Evolutionary conservation across 2,888 invertebrate species (phyloP), one percentile per base, ranked within the genome.

Genomic region (Phymatocera aterrima): DNA sequence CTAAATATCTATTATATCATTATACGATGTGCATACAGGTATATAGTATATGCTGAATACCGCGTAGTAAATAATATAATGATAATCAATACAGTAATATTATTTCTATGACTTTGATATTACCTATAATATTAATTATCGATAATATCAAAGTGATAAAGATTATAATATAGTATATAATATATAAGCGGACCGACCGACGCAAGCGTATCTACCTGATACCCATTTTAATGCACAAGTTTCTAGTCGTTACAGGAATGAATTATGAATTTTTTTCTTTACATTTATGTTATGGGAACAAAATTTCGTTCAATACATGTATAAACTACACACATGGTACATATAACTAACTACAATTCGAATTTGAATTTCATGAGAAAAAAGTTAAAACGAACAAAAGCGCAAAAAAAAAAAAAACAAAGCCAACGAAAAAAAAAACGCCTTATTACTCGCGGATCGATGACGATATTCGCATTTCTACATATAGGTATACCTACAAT

Each of bases 181-280:
- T 68, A 43, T 24, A 6, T 34, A 43, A 51, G 3, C 15, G 21
- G 46, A 28, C 28, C 48, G 51, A 72, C 72, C 72, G 72, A 72
- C 72, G 72, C 72, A 72, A 51, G 51, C 51, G 72, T 72, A 72
- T 34, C 72, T 21, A 43, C 18, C 10, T 18, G 21, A 54, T 54
- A 54, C 18, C 2, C 18, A 15, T 18, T 2, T 64, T 3, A 8
- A 34, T 31, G 31, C 51, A 34, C 34, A 28, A 24, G 57, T 57
- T 21, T 57, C 37, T 64, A 64, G 12, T 68, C 21, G 10, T 51
- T 34, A 72, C 18, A 51, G 72, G 72, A 72, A 72, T 72, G 72
- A 72, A 72, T 54, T 46, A 43, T 68, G 40, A 68, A 68, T 43
- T 68, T 68, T 68, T 24, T 43, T 60, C 46, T 15, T 68, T 68